Percentiles rank a stretch among this genome's conserved stretches.
Conservation (phyloP, 2,113 vertebrate genomes). For the Marmota flaviventris region DNA sequence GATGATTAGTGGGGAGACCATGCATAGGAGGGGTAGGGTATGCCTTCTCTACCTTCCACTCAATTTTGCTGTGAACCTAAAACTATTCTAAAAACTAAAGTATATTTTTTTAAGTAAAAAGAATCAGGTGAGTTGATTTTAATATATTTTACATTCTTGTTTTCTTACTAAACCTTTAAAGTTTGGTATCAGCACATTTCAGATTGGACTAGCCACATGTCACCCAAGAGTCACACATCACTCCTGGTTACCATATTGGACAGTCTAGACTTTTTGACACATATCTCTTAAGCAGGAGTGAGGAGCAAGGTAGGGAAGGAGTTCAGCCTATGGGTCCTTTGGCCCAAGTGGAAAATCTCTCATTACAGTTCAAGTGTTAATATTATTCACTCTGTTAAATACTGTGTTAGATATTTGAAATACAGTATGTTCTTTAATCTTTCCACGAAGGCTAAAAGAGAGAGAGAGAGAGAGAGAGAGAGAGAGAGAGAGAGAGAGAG, state of each 20-base stretch:
- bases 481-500: no score
- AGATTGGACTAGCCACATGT: not conserved
- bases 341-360: not conserved
- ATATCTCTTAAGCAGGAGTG: not conserved
- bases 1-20: not conserved
- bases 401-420: not conserved
- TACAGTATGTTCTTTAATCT: not conserved
- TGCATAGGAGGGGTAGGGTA: rapidly evolving
- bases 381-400: not conserved
- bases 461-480: no score
- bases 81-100: not conserved
- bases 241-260: not conserved
- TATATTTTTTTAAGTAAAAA: no score
- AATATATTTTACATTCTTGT: conserved; percentile 1
- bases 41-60: not conserved
- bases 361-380: not conserved
- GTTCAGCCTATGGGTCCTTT: not conserved
- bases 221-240: not conserved
- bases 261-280: not conserved
- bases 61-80: not conserved
- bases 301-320: not conserved
- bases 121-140: conserved; percentile 7
- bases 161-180: not conserved
- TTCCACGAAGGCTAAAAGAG: not conserved
- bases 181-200: not conserved